Conservation (phyloP, 2,113 vertebrate species). For the Cygnus atratus region DNA sequence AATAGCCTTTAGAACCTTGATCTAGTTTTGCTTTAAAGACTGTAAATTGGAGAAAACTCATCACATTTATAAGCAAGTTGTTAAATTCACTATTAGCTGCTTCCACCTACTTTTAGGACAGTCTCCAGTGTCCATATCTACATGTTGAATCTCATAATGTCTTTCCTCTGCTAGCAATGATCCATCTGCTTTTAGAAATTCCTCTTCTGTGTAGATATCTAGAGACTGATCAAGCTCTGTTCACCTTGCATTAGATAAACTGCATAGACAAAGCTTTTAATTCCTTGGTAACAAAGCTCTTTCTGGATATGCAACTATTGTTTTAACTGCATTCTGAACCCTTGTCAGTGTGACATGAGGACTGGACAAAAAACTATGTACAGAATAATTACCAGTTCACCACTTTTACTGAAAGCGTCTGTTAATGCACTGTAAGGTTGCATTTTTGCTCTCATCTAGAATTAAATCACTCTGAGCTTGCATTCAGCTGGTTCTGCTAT, state of each 20-base stretch:
- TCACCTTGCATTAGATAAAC: not conserved
- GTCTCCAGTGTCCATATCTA: not conserved
- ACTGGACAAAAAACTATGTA: not conserved
- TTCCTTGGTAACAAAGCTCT: not conserved
- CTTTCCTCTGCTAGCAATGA: not conserved
- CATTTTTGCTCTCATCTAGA: not conserved
- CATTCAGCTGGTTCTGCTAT: not conserved
- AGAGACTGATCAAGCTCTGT: not conserved
- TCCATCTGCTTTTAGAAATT: not conserved
- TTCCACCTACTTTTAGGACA: not conserved
- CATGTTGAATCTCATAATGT: not conserved
- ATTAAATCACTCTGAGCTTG: not conserved
- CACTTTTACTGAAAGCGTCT: not conserved
- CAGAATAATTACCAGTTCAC: not conserved
- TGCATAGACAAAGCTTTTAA: not conserved
- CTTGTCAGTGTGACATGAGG: not conserved
- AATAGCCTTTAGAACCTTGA: not conserved
- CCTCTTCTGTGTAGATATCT: not conserved
- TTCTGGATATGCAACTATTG: not conserved
- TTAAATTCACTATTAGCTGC: not conserved
- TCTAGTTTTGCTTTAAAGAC: not conserved
- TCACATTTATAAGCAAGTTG: not conserved
- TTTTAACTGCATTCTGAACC: not conserved
- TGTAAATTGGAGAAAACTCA: not conserved
- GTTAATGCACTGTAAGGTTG: not conserved